phyloP scores from a whole-genome alignment of 1,140 invertebrate species.

The Anastatus disparis region DNA sequence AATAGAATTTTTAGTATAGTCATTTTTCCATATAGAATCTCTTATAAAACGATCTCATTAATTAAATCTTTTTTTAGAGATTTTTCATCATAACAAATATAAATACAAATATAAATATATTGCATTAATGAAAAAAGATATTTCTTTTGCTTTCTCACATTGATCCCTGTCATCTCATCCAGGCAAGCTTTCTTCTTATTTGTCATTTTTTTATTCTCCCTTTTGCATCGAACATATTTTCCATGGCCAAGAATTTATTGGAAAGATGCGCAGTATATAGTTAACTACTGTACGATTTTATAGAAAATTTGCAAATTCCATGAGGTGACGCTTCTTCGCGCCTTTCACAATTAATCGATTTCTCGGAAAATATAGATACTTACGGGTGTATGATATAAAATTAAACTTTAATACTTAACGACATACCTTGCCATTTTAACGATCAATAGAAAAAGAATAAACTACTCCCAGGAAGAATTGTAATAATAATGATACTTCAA shows the following conservation, averaged over 20 bases:
- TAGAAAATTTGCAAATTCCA: slow-evolving; percentile 62
- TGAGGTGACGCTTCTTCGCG: slow-evolving; percentile 31
- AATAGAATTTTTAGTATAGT: no score
- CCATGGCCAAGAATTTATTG: slow-evolving; percentile 60
- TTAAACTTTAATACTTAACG: no score
- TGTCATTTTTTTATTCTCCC: background rate
- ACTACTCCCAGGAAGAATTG: background rate
- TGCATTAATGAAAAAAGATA: no score
- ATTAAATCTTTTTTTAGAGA: background rate
- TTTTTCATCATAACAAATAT: background rate
- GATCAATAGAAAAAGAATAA: no score
- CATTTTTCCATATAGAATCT: no score
- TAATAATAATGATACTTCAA: slow-evolving; percentile 12
- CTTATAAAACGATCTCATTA: no score
- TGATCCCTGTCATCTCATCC: background rate
- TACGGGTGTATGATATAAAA: background rate
- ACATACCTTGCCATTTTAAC: no score
- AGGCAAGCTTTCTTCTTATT: no score
- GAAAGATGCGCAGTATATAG: slow-evolving; percentile 28
- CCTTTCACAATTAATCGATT: slow-evolving; percentile 36
- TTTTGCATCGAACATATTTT: slow-evolving; percentile 58
- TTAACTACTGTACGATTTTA: background rate
- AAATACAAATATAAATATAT: no score
- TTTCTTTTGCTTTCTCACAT: background rate
- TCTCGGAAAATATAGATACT: no score